Conservation (phyloP, 2,797 vertebrate species). For the Arnoldichthys spilopterus region DNA sequence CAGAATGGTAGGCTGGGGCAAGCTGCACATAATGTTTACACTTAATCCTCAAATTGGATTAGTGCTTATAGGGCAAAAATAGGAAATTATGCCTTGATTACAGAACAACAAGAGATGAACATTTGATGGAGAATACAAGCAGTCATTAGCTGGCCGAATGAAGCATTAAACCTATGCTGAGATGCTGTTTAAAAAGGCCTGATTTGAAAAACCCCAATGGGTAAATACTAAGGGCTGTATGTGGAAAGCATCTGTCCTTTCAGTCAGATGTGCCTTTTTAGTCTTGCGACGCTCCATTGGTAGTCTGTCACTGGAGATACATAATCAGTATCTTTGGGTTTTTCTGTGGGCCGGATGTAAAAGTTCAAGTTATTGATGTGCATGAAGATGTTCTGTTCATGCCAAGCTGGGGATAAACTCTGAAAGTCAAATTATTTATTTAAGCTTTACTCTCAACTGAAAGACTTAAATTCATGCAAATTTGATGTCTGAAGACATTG, state of each 20-base stretch:
- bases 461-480: conserved; percentile 8
- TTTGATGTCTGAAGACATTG: neutral
- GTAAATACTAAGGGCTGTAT: conserved; percentile 52
- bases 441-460: conserved; percentile 7
- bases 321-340: conserved; percentile 39
- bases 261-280: conserved; percentile 28
- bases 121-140: conserved; percentile 51
- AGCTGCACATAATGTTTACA: conserved; percentile 58
- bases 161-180: conserved; percentile 44
- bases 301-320: conserved; percentile 42
- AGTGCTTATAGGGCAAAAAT: conserved; percentile 48
- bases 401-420: conserved; percentile 26
- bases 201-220: conserved; percentile 54
- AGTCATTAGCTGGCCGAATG: conserved; percentile 59
- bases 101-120: conserved; percentile 54
- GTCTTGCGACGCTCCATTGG: conserved; percentile 24
- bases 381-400: conserved; percentile 28
- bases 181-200: conserved; percentile 57
- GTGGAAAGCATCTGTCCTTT: conserved; percentile 55
- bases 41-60: conserved; percentile 55
- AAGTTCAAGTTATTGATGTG: conserved; percentile 26
- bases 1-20: conserved; percentile 33
- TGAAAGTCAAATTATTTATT: conserved; percentile 21
- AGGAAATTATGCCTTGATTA: conserved; percentile 60
- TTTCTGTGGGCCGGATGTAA: conserved; percentile 25